phyloP scores from a whole-genome alignment of 2,888 invertebrate genomes.

The Sericinus montela region DNA sequence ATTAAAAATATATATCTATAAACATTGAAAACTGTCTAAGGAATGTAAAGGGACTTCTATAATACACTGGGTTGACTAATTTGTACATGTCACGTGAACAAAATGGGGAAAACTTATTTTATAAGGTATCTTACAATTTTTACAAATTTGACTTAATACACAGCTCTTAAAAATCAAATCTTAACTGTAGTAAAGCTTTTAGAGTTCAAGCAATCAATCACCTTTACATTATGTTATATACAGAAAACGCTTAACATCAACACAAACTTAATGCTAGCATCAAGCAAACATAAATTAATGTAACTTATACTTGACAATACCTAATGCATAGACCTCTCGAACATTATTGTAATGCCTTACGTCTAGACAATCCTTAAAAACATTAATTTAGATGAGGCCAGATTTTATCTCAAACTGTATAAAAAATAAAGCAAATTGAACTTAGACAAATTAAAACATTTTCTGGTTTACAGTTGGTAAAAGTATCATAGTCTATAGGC shows the following conservation, averaged over 20 bases:
- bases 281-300: not conserved
- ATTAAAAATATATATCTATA: no score
- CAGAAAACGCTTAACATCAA: not conserved
- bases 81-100: not conserved
- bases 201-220: conserved; percentile 23
- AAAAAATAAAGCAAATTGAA: no score
- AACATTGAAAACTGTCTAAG: not conserved
- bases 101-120: not conserved
- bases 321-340: no score
- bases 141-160: conserved; percentile 5
- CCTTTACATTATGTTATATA: not conserved
- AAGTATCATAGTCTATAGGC: no score
- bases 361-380: no score
- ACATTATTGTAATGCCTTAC: no score
- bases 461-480: no score
- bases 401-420: no score
- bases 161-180: conserved; percentile 7
- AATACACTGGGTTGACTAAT: conserved; percentile 5
- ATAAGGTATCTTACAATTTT: conserved; percentile 1
- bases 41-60: conserved; percentile 14
- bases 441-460: no score
- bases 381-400: no score
- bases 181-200: conserved; percentile 36
- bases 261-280: not conserved
- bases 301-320: not conserved